Evolutionary conservation across 2,888 invertebrate species (phyloP).

Genomic region (Bibio marci): DNA sequence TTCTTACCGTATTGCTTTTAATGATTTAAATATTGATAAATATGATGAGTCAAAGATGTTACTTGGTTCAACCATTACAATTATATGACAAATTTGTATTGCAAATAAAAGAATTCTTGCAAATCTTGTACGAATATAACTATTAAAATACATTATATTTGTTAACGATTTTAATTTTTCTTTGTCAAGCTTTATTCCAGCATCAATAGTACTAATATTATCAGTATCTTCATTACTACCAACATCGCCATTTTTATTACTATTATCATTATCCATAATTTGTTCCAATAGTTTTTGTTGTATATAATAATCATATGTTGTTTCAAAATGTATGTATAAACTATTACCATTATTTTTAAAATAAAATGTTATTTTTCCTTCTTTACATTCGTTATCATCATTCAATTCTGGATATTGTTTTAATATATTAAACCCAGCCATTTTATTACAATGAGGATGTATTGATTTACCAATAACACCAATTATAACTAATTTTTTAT

Average conservation of each 20-base stretch:
- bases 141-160: constrained; percentile 15
- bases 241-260: constrained; percentile 12
- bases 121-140: constrained; percentile 21
- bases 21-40: constrained; percentile 60
- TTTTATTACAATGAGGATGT: constrained; percentile 23
- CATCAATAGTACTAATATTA: neutral
- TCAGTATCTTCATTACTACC: neutral
- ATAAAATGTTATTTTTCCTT: constrained; percentile 35
- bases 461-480: constrained; percentile 27
- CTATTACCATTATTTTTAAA: constrained; percentile 35
- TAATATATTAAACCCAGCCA: constrained; percentile 21
- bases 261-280: constrained; percentile 34
- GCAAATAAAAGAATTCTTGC: constrained; percentile 58
- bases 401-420: constrained; percentile 16
- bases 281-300: constrained; percentile 17
- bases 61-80: constrained; percentile 36
- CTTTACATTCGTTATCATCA: constrained; percentile 10
- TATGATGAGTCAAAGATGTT: constrained; percentile 59
- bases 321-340: constrained; percentile 35
- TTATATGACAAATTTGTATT: constrained; percentile 66
- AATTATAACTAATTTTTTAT: constrained; percentile 20
- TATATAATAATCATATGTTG: constrained; percentile 22
- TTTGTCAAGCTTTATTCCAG: too few relatives aligned
- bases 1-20: constrained; percentile 60
- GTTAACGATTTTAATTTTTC: too few relatives aligned